Base-by-base conservation (phyloP, 2,113 vertebrate genomes). In the Lepus americanus region DNA sequence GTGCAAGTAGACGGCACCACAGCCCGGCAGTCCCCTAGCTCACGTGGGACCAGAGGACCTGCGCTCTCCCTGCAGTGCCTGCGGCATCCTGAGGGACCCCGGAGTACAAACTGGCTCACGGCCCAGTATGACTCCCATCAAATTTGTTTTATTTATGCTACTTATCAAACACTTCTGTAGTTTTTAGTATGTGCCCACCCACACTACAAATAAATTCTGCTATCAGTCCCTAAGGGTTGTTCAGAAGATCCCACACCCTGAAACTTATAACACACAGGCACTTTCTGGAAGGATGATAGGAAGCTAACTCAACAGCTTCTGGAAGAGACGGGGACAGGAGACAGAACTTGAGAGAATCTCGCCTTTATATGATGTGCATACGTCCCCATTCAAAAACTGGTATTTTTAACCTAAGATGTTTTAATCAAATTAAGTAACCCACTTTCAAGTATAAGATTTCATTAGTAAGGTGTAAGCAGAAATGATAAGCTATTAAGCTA, bases 21-120 rank as follows among this genome's bases (percentile, higher is more conserved):
- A 14, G 25, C 1, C 20, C 3, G 12, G 53, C 31, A 9, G 29
- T 4, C 63, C 39, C 19, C 73, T 20, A 17, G 51, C 31, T 13
- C 0, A 64, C 39, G 12, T 0, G 31, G 39, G 16, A 9, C 23
- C 4, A 31, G 20, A 7, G 44, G 14, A 23, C 14, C 55, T 16
- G 2, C 44, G 6, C 44, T 44, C 44, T 36, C 5, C 55, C n/a
- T 33, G 19, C 6, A 6, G 11, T 0, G 59, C 61, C 31, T 3
- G 44, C n/a, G 22, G 53, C 72, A 9, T 12, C 44, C 51, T 3
- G 25, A 31, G 51, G 31, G 39, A 67, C 27, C 20, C 61, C 6
- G 31, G 33, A 22, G 36, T 9, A 63, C 1, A 85, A 6, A 16
- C 0, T 25, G 29, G 72, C 6, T 61, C 84, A 61, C 27, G 12